Evolutionary conservation across 2,888 invertebrate species (phyloP).

Genomic region (Ophonus ardosiacus): DNA sequence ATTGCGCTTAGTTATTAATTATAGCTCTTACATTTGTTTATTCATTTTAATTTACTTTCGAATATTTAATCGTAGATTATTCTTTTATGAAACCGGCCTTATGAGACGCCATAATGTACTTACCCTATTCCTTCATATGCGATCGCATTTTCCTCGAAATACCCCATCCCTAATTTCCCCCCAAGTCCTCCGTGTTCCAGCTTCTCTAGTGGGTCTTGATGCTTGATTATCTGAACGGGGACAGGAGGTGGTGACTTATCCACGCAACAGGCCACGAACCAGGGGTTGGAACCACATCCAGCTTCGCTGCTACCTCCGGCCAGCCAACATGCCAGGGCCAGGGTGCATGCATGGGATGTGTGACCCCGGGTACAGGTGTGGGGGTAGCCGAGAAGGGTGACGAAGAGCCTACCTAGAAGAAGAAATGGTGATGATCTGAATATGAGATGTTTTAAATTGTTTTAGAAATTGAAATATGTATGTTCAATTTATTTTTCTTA

Average conservation of each 20-base stretch:
- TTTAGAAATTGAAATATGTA: no score
- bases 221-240: not conserved
- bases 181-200: not conserved
- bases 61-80: no score
- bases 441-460: no score
- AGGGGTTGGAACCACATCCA: conserved; percentile 83
- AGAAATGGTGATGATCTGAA: not conserved
- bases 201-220: not conserved
- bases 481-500: no score
- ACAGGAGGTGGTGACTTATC: conserved; percentile 66
- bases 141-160: not conserved
- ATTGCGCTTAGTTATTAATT: no score
- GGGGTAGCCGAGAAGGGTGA: conserved; percentile 80
- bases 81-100: no score
- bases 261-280: conserved; percentile 86
- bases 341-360: conserved; percentile 81
- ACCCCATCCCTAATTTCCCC: not conserved
- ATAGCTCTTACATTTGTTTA: no score
- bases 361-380: conserved; percentile 79
- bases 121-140: conserved; percentile 4
- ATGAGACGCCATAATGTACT: no score
- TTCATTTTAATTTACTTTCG: no score
- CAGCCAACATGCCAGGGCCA: conserved; percentile 86
- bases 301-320: conserved; percentile 83
- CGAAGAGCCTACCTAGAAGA: conserved; percentile 76